Evolutionary conservation across 2,888 invertebrate species (phyloP).

Genomic region (Romanomermis culicivorax): DNA sequence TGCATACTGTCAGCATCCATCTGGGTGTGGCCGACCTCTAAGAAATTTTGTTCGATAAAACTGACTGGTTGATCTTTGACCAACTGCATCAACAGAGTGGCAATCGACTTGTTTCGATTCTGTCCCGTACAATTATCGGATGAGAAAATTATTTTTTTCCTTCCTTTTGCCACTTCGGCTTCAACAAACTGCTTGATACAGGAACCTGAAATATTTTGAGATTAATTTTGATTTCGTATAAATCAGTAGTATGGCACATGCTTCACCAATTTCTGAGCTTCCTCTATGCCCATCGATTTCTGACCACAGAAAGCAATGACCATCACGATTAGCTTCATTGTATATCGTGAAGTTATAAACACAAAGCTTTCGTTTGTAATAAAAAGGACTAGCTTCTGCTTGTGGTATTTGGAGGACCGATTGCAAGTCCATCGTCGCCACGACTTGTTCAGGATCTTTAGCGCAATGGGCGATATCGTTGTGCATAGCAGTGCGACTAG

Average conservation of each 20-base stretch:
- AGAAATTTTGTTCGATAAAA: not conserved
- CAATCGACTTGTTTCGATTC: constrained; percentile 7
- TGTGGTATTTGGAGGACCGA: constrained; percentile 3
- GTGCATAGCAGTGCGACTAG: no score
- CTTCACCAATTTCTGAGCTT: constrained; percentile 4
- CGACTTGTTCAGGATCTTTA: no score
- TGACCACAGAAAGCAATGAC: constrained; percentile 10
- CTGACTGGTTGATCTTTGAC: not conserved
- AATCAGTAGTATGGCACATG: no score
- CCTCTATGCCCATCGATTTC: constrained; percentile 7
- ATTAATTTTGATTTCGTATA: no score
- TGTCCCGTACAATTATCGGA: constrained; percentile 9
- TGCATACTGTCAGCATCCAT: constrained; percentile 9
- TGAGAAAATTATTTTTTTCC: not conserved
- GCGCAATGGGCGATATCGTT: no score
- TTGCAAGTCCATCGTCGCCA: constrained; percentile 9
- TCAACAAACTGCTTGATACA: constrained; percentile 4
- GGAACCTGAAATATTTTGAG: no score
- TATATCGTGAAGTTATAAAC: constrained; percentile 7
- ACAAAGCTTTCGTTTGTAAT: constrained; percentile 9
- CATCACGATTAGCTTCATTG: constrained; percentile 1
- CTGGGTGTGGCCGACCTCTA: constrained; percentile 10
- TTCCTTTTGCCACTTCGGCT: not conserved
- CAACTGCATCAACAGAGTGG: constrained; percentile 5
- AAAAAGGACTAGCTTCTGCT: constrained; percentile 8